Base-by-base conservation (phyloP, 2,113 vertebrate genomes). In the Recurvirostra avosetta region DNA sequence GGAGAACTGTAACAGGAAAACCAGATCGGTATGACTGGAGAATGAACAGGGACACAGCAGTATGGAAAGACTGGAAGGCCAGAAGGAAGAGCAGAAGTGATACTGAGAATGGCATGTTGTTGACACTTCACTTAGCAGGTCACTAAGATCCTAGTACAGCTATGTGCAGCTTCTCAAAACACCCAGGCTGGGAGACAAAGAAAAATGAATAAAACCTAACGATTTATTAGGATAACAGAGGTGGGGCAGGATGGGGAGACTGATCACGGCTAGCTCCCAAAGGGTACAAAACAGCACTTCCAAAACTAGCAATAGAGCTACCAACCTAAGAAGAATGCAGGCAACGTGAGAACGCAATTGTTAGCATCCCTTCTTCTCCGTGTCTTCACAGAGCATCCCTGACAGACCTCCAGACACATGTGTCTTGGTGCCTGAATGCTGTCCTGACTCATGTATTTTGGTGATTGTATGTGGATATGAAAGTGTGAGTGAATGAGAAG, bases 341-440 rank as follows among this genome's bases (percentile, higher is more conserved):
- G 20, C 25, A 65, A 36, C 1, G 1, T 0, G 0, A 74, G 23
- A 17, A 81, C 23, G 16, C 15, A 21, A 41, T 1, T 30, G 32
- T 11, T 17, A 38, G 17, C 26, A 77, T 6, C 4, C 20, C 25
- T 81, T 36, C 20, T 17, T 16, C 41, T 62, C 43, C 5, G 5
- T 2, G 13, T 12, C 19, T 34, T 52, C 70, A 22, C 63, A 74
- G 30, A 70, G 40, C 30, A 70, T 11, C 59, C 59, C 41, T 36
- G 45, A 41, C 11, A 43, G 55, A 49, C 36, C 59, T 52, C 53
- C 14, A 30, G 36, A 77, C 45, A 43, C 63, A 84, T 32, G 19
- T 17, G 27, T 3, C 4, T 4, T 38, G 14, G 19, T 40, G 15
- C 23, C 45, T 0, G 0, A 76, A 4, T 14, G 38, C 34, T 27